These are phyloP conservation scores for Drosophila emarginata DNA, from an alignment of 2,888 invertebrate genomes.

Conservation along the genomic window DNA sequence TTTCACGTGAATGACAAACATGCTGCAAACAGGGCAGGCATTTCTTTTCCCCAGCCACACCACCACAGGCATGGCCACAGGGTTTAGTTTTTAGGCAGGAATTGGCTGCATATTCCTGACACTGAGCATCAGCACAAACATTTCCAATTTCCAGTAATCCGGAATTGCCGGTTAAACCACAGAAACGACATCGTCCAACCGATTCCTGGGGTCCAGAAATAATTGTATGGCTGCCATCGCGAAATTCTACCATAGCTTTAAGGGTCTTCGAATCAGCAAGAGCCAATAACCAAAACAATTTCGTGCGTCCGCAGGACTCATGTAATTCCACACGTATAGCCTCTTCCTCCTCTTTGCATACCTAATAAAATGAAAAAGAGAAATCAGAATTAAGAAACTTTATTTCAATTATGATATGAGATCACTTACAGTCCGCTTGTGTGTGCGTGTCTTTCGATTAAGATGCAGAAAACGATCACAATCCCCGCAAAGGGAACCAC, in stretches of 20 bases:
- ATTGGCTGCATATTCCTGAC: slow-evolving; percentile 87
- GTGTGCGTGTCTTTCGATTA: slow-evolving; percentile 92
- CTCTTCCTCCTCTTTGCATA: slow-evolving; percentile 97
- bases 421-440: slow-evolving; percentile 85
- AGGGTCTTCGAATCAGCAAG: slow-evolving; percentile 96
- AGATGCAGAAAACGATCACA: slow-evolving; percentile 98
- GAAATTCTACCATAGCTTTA: slow-evolving; percentile 95
- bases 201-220: slow-evolving; percentile 83
- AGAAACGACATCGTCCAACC: slow-evolving; percentile 94
- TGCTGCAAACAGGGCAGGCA: slow-evolving; percentile 96
- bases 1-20: slow-evolving; percentile 86
- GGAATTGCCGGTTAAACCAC: slow-evolving; percentile 91
- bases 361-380: slow-evolving; percentile 49
- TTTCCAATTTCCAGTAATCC: slow-evolving; percentile 95
- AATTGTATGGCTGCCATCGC: slow-evolving; percentile 86
- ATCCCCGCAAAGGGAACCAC: slow-evolving; percentile 96
- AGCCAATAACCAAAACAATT: slow-evolving; percentile 96
- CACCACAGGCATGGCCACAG: slow-evolving; percentile 97
- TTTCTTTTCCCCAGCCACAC: slow-evolving; percentile 91
- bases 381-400: rapidly evolving
- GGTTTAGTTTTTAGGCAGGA: slow-evolving; percentile 92
- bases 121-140: slow-evolving; percentile 96
- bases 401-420: too few relatives aligned
- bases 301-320: slow-evolving; percentile 97
- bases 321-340: slow-evolving; percentile 98